Conservation (phyloP, 2,113 vertebrate genomes). For the Seriola rivoliana region DNA sequence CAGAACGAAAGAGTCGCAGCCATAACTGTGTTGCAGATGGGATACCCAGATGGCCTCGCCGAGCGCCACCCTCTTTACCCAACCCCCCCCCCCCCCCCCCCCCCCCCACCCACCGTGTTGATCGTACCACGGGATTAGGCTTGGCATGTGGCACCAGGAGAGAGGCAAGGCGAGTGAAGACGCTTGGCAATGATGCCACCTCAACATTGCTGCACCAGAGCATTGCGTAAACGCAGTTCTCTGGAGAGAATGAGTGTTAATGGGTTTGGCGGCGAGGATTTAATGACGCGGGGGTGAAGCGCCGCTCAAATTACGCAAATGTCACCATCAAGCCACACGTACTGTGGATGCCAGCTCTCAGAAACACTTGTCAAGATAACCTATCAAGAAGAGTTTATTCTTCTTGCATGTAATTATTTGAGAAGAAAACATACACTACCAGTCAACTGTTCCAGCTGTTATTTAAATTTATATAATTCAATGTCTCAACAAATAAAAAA, state of each 20-base stretch:
- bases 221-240: constrained; percentile 73
- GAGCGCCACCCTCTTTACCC: constrained; percentile 60
- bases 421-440: constrained; percentile 12
- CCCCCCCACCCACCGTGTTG: constrained; percentile 45
- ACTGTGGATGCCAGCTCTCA: constrained; percentile 59
- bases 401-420: constrained; percentile 17
- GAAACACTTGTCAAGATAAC: constrained; percentile 47
- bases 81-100: constrained; percentile 53
- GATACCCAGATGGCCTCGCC: constrained; percentile 83
- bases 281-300: constrained; percentile 75
- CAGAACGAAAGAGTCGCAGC: constrained; percentile 71
- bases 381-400: constrained; percentile 24
- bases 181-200: constrained; percentile 63
- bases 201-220: constrained; percentile 47
- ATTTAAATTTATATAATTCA: neutral
- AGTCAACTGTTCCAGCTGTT: neutral
- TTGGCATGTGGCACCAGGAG: constrained; percentile 55
- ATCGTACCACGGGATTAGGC: constrained; percentile 59
- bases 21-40: constrained; percentile 83
- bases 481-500: neutral
- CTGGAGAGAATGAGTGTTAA: constrained; percentile 75
- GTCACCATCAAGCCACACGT: constrained; percentile 69
- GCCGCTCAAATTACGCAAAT: constrained; percentile 76
- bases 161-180: constrained; percentile 45
- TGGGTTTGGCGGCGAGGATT: constrained; percentile 70